Base-by-base conservation (phyloP, 2,113 vertebrate genomes). In the Leptocoma aspasia region DNA sequence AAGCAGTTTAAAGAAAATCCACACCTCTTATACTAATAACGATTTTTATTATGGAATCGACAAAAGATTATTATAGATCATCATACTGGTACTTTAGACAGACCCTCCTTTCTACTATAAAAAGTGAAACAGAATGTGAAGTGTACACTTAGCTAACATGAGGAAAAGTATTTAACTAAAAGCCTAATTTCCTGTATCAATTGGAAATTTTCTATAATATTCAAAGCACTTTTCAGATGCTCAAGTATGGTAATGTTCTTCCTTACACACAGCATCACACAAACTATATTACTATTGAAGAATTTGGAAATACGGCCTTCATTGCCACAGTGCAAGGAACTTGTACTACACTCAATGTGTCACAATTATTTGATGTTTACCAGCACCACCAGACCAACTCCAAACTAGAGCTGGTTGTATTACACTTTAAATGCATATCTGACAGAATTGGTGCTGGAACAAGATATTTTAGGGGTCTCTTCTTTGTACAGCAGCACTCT, bases 141-240 rank as follows among this genome's bases (percentile, higher is more conserved):
- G 49, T n/a, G 76, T 53, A 79, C 16, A 31, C 47, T 86, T 50
- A 20, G 49, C 47, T 80, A 87, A 76, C 91, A 87, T 24, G 19
- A 91, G 89, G 78, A 69, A 85, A 94, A 95, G 45, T 57, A 87
- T 41, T 92, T 76, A 95, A 78, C 26, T 39, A 53, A 85, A 86
- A 89, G 23, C 53, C 76, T 50, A 27, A 91, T 85, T 90, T 95
- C 78, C 84, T 85, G 41, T 66, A 94, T 50, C 52, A 84, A 52
- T 1, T 91, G 78, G 59, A 90, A 85, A 53, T 69, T 47, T 87
- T 79, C 61, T 85, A 0, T 72, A 91, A 42, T 28, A 85, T 9
- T 72, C 13, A 89, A 84, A 72, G 42, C 15, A 89, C 24, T 89
- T 89, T 72, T 82, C 83, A 61, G 35, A 77, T 52, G 24, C 28